Evolutionary conservation across 2,113 vertebrate genomes (phyloP), one percentile per base, ranked within the genome.

Genomic region (Paramormyrops kingsleyae): DNA sequence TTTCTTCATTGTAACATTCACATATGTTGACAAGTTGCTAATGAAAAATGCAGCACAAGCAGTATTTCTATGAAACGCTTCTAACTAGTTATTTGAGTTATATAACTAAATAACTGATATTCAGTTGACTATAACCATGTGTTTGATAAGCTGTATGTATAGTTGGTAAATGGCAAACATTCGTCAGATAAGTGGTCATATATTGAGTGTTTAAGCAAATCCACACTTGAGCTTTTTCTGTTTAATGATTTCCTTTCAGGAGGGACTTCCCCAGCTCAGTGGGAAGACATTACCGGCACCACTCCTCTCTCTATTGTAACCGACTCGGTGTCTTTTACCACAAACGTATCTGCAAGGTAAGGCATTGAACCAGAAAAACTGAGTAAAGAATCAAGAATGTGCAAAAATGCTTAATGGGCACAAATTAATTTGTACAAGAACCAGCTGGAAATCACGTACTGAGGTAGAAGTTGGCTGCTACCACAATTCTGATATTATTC

Each of bases 231-330:
- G 15, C 13, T 80, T 19, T 8, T 35, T 39, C 27, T 80, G 13
- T 80, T 80, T 42, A 80, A 42, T 39, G 17, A 77, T 17, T 42
- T 4, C 44, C 89, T 86, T 1, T 0, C 90, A 99, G 99, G 99
- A 89, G 99, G 99, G 1, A 99, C 98, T 0, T 99, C 98, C 0
- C 98, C 98, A 2, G 99, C 99, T 0, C 99, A 99, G 92, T 99
- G 99, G 99, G 99, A 99, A 92, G 99, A 99, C 90, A 99, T 99
- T 93, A 99, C 99, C 0, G 99, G 99, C 92, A 99, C 98, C 7
- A 99, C 99, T 13, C 99, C 98, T 0, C 95, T 99, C 92, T 99
- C 98, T 0, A 99, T 99, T 83, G 94, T 97, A 5, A 98, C 96
- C 0, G 97, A 99, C 90, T 97, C 97, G 0, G 99, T 99, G 93